Conservation (phyloP, 1,140 invertebrate species). For the Medauroidea extradentata region DNA sequence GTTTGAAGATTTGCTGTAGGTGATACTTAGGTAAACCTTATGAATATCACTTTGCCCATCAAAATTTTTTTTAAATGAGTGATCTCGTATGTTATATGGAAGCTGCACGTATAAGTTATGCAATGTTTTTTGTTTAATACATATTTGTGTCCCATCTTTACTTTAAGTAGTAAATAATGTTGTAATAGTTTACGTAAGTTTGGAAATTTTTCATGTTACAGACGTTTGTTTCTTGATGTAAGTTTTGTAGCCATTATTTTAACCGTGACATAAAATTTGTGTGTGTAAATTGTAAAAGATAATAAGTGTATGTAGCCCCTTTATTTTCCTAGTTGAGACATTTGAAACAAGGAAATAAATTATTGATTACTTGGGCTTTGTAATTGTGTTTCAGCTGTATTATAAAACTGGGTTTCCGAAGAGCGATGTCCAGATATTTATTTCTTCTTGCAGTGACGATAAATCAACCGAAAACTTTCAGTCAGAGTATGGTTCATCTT, state of each 20-base stretch:
- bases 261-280: not conserved
- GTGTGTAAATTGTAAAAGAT: not conserved
- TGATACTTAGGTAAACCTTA: no score
- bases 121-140: no score
- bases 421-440: slow-evolving; percentile 75
- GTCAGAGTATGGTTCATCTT: slow-evolving; percentile 1
- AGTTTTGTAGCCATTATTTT: not conserved
- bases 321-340: not conserved
- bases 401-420: slow-evolving; percentile 84
- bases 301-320: not conserved
- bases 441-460: slow-evolving; percentile 62
- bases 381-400: slow-evolving; percentile 50
- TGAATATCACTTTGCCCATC: no score
- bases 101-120: no score
- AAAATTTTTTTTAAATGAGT: no score
- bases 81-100: no score
- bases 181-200: no score
- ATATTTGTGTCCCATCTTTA: no score
- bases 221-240: not conserved
- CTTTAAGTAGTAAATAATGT: no score
- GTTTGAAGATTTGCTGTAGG: no score
- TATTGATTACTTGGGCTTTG: not conserved
- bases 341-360: slow-evolving; percentile 1
- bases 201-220: not conserved
- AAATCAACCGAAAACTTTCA: slow-evolving; percentile 65